Base-by-base conservation (phyloP, 2,888 invertebrate genomes). In the Dicyrtomina minuta region DNA sequence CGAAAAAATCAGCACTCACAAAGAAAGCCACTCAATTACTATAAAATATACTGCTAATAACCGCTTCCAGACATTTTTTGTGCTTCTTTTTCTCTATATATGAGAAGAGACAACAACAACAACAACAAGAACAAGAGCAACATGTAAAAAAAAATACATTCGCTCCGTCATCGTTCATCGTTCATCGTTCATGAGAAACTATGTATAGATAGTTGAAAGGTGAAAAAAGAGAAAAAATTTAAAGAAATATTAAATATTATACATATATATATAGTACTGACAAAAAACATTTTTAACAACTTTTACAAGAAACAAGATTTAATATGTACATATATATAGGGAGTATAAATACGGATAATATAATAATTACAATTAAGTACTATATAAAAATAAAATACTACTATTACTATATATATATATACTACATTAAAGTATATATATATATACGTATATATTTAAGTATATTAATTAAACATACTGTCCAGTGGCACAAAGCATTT, bases 401-500 rank as follows among this genome's bases (percentile, higher is more conserved):
- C 53, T 53, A 53, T 24, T 53, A 22, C 22, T 53, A 53, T 26
- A 33, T 51, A 51, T 51, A 20, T 17, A 51, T 2, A 15, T 58
- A 58, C 41, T 27, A 56, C 20, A 56, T 27, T 10, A 53, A 5
- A 33, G 39, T 33, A 58, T 41, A 41, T 27, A 27, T 27, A 15
- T 27, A 27, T 56, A 56, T 22, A 53, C 24, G 26, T 24, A 56
- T 26, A 53, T 15, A 56, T 33, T 39, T 58, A 58, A 27, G 5
- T 55, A 55, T 26, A 55, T 26, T 26, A 1, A 33, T 33, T n/a
- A n/a, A n/a, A 33, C 17, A 51, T 51, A 51, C 51, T 51, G 51
- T 51, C 51, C 51, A 51, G 51, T 51, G 51, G 51, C 51, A 51
- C 51, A 51, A 51, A 51, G 22, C 51, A 51, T 22, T 51, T 51